These are phyloP conservation scores for Drosophila yooni DNA, from an alignment of 2,888 invertebrate species.

Conservation along the genomic window DNA sequence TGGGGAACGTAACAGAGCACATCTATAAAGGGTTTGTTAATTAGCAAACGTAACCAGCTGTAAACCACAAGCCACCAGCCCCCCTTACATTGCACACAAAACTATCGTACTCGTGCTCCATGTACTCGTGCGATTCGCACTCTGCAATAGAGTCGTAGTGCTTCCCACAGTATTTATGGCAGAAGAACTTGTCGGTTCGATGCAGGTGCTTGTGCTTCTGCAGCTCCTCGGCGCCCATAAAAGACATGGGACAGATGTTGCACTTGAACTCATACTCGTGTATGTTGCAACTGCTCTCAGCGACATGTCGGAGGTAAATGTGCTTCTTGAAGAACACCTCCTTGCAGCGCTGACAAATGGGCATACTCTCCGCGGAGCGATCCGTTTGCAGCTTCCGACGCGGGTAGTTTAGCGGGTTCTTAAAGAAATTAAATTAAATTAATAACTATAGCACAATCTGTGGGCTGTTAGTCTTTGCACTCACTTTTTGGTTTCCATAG, in stretches of 20 bases:
- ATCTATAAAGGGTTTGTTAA: constrained; percentile 55
- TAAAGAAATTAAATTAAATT: constrained; percentile 4
- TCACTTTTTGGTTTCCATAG: constrained; percentile 60
- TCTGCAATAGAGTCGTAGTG: constrained; percentile 79
- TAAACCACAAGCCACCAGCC: not conserved
- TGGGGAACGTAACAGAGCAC: constrained; percentile 72
- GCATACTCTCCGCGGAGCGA: constrained; percentile 75
- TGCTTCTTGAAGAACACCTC: constrained; percentile 83
- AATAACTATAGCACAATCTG: not conserved
- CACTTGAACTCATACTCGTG: constrained; percentile 83
- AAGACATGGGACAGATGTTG: constrained; percentile 82
- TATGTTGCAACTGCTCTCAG: constrained; percentile 79
- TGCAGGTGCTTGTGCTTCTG: constrained; percentile 78
- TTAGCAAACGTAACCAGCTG: not conserved
- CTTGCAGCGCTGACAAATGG: constrained; percentile 82
- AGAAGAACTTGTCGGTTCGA: constrained; percentile 78
- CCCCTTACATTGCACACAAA: constrained; percentile 82
- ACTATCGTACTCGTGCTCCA: constrained; percentile 79
- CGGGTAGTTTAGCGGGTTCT: constrained; percentile 77
- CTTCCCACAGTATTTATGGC: constrained; percentile 83
- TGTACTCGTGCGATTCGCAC: constrained; percentile 81
- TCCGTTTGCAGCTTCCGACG: constrained; percentile 81
- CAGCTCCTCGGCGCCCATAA: constrained; percentile 78
- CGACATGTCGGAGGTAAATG: constrained; percentile 78
- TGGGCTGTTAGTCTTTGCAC: not conserved